Evolutionary conservation across 2,113 vertebrate species (phyloP).

Genomic region (Fregata magnificens): DNA sequence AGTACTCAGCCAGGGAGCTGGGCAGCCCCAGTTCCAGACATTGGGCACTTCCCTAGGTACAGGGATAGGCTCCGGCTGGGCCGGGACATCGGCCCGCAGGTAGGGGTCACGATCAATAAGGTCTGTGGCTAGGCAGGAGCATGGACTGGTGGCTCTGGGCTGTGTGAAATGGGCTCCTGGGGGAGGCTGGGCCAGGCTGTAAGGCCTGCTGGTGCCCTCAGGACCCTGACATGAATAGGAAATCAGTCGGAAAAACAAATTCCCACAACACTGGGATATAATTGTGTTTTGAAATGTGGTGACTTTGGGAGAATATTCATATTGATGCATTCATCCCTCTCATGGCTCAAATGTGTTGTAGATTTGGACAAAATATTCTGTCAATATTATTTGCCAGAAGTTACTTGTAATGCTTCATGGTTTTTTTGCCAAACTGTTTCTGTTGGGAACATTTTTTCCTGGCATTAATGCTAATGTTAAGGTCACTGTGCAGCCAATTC

Average conservation of each 20-base stretch:
- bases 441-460: not conserved
- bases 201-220: not conserved
- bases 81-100: rapidly evolving
- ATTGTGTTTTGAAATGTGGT: not conserved
- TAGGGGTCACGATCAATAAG: not conserved
- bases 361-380: not conserved
- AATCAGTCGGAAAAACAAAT: not conserved
- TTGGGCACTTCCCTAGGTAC: not conserved
- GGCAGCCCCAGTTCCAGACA: rapidly evolving
- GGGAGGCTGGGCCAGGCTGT: not conserved
- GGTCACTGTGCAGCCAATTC: not conserved
- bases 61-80: not conserved
- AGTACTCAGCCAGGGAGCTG: not conserved
- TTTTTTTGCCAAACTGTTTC: not conserved
- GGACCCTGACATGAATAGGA: not conserved
- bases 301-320: not conserved
- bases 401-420: not conserved
- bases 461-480: not conserved
- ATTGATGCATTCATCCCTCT: not conserved
- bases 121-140: not conserved
- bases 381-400: not conserved
- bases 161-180: not conserved
- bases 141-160: not conserved
- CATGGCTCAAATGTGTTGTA: not conserved
- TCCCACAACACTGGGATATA: not conserved